Conservation (phyloP, 2,797 vertebrate species). For the Otus scops region DNA sequence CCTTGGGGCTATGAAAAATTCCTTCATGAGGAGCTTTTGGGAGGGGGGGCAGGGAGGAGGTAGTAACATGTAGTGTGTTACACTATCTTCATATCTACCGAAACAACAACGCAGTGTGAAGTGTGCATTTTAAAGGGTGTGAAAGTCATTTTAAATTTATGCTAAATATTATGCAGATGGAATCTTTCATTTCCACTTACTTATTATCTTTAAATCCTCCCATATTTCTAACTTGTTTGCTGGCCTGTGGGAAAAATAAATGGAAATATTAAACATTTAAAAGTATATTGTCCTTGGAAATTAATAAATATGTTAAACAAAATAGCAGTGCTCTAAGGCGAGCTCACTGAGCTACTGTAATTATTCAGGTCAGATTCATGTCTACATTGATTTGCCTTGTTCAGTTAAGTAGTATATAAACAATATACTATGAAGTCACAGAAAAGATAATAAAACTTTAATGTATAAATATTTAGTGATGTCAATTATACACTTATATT, state of each 20-base stretch:
- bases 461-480: not conserved
- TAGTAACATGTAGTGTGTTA: not conserved
- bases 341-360: not conserved
- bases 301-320: slow-evolving; percentile 4
- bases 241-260: slow-evolving; percentile 79
- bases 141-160: not conserved
- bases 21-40: not conserved
- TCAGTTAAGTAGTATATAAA: not conserved
- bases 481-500: not conserved
- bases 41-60: not conserved
- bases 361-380: not conserved
- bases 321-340: not conserved
- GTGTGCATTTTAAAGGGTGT: not conserved
- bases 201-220: slow-evolving; percentile 97
- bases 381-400: not conserved
- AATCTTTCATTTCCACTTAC: slow-evolving; percentile 79
- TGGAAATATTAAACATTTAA: not conserved
- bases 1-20: not conserved
- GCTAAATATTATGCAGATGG: not conserved
- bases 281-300: not conserved
- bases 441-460: not conserved
- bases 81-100: not conserved
- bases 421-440: not conserved
- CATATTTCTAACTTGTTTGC: slow-evolving; percentile 96
- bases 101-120: not conserved